Percentiles rank a stretch among this genome's conserved stretches.
Conservation (phyloP, 2,797 vertebrate genomes). For the Protosalanx chinensis region DNA sequence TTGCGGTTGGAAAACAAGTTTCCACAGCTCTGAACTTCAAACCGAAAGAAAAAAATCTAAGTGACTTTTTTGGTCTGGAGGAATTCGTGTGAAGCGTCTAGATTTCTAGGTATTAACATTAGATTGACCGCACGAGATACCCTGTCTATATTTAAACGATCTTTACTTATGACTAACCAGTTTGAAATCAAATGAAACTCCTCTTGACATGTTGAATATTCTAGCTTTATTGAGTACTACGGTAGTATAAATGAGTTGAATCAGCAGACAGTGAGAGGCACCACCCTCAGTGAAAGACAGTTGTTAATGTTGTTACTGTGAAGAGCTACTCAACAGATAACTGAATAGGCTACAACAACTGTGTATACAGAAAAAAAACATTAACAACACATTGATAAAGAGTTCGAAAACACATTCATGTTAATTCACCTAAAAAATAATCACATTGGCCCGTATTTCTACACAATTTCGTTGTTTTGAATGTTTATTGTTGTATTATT, state of each 20-base stretch:
- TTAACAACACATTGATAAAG: slow-evolving; percentile 34
- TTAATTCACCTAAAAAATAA: slow-evolving; percentile 26
- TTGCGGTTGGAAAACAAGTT: slow-evolving; percentile 65
- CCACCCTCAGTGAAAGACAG: slow-evolving; percentile 40
- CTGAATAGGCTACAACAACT: slow-evolving; percentile 26
- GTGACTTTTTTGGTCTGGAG: background rate
- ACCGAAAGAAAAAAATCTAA: background rate
- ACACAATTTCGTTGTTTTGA: too few species aligned
- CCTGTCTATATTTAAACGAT: background rate
- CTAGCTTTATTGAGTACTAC: slow-evolving; percentile 71
- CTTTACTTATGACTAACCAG: background rate
- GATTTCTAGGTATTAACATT: background rate
- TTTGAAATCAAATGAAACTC: background rate
- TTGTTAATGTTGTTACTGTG: slow-evolving; percentile 44
- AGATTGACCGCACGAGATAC: background rate
- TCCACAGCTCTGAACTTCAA: slow-evolving; percentile 49
- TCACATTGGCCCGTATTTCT: slow-evolving; percentile 10
- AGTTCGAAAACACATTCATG: slow-evolving; percentile 19
- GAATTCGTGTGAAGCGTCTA: too few species aligned
- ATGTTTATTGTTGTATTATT: slow-evolving; percentile 15
- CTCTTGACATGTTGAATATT: slow-evolving; percentile 33
- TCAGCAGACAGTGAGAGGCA: slow-evolving; percentile 63
- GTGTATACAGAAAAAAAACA: slow-evolving; percentile 44
- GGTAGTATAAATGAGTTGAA: slow-evolving; percentile 70
- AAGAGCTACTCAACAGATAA: slow-evolving; percentile 36